A percentile compares a stretch with the other conserved stretches of the same genome.
Conservation (phyloP, 2,797 vertebrate genomes). For the Neosalanx taihuensis region DNA sequence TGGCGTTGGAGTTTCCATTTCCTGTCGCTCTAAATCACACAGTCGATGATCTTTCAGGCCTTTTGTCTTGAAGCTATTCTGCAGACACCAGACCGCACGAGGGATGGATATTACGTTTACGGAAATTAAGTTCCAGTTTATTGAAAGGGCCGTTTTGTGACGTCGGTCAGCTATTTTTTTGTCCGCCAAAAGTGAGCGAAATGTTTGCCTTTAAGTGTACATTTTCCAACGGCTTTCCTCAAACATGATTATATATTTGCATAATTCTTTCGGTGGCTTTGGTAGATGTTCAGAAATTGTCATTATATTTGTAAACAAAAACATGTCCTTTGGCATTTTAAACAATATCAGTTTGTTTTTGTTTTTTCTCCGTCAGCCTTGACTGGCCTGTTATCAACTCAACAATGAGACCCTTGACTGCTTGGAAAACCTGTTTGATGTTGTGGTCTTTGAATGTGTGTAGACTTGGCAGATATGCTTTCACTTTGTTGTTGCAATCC, state of each 20-base stretch:
- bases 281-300: conserved; percentile 27
- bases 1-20: conserved; percentile 48
- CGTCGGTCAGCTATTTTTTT: conserved; percentile 39
- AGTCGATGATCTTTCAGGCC: conserved; percentile 40
- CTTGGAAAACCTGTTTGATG: conserved; percentile 61
- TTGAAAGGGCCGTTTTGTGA: conserved; percentile 48
- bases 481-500: conserved; percentile 69
- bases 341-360: conserved; percentile 40
- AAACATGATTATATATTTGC: conserved; percentile 37
- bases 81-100: conserved; percentile 24
- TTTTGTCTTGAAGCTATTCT: conserved; percentile 44
- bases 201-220: conserved; percentile 35
- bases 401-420: conserved; percentile 62
- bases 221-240: conserved; percentile 29
- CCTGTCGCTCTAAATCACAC: conserved; percentile 46
- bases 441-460: conserved; percentile 66
- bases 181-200: conserved; percentile 28
- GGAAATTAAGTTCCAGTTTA: conserved; percentile 13
- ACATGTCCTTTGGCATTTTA: conserved; percentile 26
- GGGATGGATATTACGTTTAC: conserved; percentile 44
- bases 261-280: conserved; percentile 45
- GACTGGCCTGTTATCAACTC: conserved; percentile 47
- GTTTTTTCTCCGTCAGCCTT: conserved; percentile 27
- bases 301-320: conserved; percentile 36
- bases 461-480: conserved; percentile 65